These are phyloP conservation scores for Rugalucina vietnamica DNA, from an alignment of 2,888 invertebrate species.

Conservation along the genomic window DNA sequence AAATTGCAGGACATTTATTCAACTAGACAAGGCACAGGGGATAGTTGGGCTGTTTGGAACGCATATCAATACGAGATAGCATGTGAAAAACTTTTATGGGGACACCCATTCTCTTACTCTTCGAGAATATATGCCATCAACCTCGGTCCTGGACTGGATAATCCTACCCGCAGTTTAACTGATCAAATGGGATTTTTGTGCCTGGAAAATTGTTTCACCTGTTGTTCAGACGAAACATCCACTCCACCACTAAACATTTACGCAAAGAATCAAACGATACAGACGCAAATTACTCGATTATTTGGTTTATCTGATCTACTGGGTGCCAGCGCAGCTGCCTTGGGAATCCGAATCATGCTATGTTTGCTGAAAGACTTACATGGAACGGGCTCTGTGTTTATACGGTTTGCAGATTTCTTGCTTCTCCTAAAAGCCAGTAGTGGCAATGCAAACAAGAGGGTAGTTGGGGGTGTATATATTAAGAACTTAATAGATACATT, in stretches of 20 bases:
- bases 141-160: neutral
- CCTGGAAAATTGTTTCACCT: neutral
- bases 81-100: neutral
- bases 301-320: neutral
- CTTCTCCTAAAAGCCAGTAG: neutral
- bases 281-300: neutral
- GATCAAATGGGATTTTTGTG: slow-evolving; percentile 14
- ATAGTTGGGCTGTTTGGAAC: neutral
- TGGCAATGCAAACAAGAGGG: too few relatives aligned
- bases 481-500: too few relatives aligned
- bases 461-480: too few relatives aligned
- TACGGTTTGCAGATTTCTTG: neutral
- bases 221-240: neutral
- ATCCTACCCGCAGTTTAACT: neutral
- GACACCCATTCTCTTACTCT: neutral
- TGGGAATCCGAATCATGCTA: neutral
- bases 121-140: neutral
- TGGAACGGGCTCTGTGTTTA: neutral
- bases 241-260: neutral
- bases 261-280: neutral
- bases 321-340: neutral
- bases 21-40: too few relatives aligned
- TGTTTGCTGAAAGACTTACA: neutral
- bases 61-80: neutral
- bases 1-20: neutral